phyloP scores from a whole-genome alignment of 2,113 vertebrate species.

The Lichenostomus cassidix region DNA sequence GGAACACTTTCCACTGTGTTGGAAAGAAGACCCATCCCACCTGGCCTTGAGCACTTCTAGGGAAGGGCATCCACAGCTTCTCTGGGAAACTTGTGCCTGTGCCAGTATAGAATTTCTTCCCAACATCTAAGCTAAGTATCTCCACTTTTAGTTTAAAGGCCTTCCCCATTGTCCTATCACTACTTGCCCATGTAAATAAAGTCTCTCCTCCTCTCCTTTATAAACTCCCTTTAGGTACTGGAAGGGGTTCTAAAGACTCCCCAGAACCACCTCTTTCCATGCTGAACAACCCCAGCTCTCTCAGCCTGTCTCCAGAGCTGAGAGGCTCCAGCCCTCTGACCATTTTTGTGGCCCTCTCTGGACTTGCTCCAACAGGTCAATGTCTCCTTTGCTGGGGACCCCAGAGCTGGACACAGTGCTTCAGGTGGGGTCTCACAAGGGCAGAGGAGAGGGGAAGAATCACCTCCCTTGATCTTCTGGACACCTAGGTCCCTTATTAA shows the following conservation, averaged over 20 bases:
- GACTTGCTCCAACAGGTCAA: neutral
- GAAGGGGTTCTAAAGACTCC: neutral
- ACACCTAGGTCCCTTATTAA: neutral
- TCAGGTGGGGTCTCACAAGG: neutral
- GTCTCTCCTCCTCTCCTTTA: neutral
- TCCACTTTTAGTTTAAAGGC: neutral
- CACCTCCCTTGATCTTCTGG: neutral
- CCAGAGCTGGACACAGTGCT: neutral
- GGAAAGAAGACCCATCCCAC: neutral
- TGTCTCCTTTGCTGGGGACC: neutral
- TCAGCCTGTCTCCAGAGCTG: neutral
- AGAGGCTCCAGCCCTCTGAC: neutral
- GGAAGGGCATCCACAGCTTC: neutral
- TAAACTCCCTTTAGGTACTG: neutral
- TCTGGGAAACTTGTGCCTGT: neutral
- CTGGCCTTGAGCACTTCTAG: neutral
- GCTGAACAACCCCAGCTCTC: neutral
- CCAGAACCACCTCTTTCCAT: neutral
- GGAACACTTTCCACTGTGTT: neutral
- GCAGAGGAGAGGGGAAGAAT: neutral
- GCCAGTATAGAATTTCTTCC: neutral
- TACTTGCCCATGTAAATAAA: neutral
- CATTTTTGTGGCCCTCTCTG: neutral
- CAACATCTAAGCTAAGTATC: neutral
- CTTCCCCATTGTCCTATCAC: neutral